These are phyloP conservation scores for Ectropis grisescens DNA, from an alignment of 1,140 invertebrate genomes.

Conservation along the genomic window DNA sequence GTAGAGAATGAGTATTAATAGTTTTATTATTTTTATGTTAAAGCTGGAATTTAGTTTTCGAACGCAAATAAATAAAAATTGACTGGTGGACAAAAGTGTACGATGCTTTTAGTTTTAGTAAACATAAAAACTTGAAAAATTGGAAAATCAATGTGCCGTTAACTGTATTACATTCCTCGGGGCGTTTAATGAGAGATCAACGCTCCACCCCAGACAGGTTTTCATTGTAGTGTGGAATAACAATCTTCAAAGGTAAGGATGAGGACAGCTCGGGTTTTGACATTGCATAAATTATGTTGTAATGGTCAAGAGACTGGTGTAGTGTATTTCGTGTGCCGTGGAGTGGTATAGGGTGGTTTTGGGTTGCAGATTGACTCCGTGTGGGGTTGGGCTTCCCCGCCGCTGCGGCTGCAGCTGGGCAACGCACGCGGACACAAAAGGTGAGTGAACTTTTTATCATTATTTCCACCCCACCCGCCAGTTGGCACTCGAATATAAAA, in stretches of 20 bases:
- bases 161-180: constrained; percentile 31
- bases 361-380: constrained; percentile 84
- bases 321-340: constrained; percentile 11
- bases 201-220: constrained; percentile 37
- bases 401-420: constrained; percentile 85
- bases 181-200: constrained; percentile 26
- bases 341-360: constrained; percentile 14
- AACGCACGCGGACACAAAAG: constrained; percentile 73
- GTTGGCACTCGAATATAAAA: constrained; percentile 4
- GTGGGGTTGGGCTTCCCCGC: constrained; percentile 93
- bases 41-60: too few species aligned
- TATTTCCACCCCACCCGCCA: constrained; percentile 4
- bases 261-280: constrained; percentile 30
- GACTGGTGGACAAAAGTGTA: constrained; percentile 12
- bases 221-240: constrained; percentile 29
- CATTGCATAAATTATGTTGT: constrained; percentile 52
- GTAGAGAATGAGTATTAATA: too few species aligned
- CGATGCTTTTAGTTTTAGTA: constrained; percentile 18
- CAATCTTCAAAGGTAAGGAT: constrained; percentile 59
- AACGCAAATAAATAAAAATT: too few species aligned
- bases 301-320: constrained; percentile 17
- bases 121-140: constrained; percentile 53
- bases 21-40: too few species aligned
- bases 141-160: constrained; percentile 50
- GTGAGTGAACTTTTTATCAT: constrained; percentile 34